Evolutionary conservation across 2,888 invertebrate species (phyloP), one percentile per base, ranked within the genome.

Genomic region (Lithophane socia): DNA sequence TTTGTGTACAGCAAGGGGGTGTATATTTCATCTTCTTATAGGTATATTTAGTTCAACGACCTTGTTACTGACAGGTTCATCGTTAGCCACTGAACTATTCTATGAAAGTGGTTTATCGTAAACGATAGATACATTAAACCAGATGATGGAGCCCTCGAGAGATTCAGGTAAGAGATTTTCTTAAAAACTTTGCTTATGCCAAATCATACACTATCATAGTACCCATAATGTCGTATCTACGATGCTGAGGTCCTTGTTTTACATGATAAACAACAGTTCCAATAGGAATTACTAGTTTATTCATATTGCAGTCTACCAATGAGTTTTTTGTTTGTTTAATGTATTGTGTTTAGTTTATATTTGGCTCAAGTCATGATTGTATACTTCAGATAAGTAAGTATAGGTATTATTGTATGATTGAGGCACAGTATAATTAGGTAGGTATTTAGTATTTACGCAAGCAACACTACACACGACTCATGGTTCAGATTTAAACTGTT

Each of bases 11-110:
- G 84, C 79, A 82, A 89, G 89, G 90, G 90, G 88, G 92, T 93
- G 92, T 93, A 91, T 92, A 91, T 92, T 93, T 92, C 92, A 93
- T 85, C 79, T 82, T 87, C 83, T 0, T 91, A 91, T 95, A 96
- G 94, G 95, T 96, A 96, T 95, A 96, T 96, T 96, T 96, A 96
- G 96, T 96, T 96, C 96, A 96, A 94, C 95, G 96, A 96, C 96
- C 96, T 96, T 96, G 96, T 95, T 96, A 93, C 96, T 96, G 96
- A 96, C 96, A 96, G 96, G 96, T 96, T 95, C 96, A 96, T 96
- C 95, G 94, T 95, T 92, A 92, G 94, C 94, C 92, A 94, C 94
- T 94, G 93, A 94, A 94, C 92, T 94, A 92, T 93, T 95, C 93
- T 94, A 96, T 94, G 95, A 96, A 95, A 96, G 96, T 96, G 94